phyloP scores from a whole-genome alignment of 2,113 vertebrate species.

The Micronisus gabar region DNA sequence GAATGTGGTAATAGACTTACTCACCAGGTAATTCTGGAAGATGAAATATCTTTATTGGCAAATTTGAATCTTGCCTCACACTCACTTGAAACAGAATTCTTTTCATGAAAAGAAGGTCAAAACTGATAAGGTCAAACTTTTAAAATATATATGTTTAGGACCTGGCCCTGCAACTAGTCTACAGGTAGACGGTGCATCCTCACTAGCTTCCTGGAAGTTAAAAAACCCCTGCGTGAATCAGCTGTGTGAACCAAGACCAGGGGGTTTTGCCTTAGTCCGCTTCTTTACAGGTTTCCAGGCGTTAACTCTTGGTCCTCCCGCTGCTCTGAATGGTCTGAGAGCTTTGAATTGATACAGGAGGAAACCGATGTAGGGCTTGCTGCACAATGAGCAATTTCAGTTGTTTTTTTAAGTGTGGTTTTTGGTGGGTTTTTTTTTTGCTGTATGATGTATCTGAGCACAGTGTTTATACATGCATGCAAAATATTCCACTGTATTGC shows the following conservation, averaged over 20 bases:
- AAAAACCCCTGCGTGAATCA: neutral
- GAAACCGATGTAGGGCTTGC: neutral
- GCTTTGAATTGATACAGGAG: neutral
- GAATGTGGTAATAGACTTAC: neutral
- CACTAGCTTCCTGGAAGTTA: neutral
- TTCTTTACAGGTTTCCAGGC: neutral
- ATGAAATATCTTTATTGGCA: neutral
- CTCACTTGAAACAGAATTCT: neutral
- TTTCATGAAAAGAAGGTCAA: neutral
- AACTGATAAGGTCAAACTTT: neutral
- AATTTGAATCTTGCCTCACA: neutral
- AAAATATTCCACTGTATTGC: neutral
- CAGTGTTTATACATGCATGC: neutral
- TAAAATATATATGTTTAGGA: neutral
- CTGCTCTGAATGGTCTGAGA: neutral
- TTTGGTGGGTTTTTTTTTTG: neutral
- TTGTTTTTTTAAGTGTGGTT: neutral
- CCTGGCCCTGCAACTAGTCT: neutral
- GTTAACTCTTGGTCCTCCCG: neutral
- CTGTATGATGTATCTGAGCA: neutral
- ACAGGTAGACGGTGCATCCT: neutral
- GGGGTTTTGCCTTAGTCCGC: neutral
- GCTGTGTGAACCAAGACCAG: neutral
- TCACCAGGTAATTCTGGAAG: neutral
- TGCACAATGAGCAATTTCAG: neutral